Conservation (phyloP, 2,797 vertebrate genomes). For the Mycteria americana region DNA sequence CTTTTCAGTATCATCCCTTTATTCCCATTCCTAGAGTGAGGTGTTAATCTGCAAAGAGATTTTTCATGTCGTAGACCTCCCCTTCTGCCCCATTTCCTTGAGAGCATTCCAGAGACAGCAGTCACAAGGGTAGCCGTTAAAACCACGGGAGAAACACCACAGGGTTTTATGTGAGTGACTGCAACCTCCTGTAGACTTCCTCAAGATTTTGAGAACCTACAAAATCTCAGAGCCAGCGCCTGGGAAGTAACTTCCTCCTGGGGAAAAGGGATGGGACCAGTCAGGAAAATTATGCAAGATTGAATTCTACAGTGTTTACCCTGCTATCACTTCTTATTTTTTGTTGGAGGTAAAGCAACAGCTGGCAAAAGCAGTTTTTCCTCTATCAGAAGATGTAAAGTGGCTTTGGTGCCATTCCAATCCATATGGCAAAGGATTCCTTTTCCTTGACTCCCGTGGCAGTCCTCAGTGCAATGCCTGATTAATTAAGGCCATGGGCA, state of each 20-base stretch:
- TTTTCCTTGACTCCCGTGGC: background rate
- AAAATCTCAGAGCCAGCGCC: background rate
- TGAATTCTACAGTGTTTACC: background rate
- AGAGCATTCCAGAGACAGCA: background rate
- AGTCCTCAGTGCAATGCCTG: background rate
- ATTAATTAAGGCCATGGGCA: conserved; percentile 23
- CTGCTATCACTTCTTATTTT: background rate
- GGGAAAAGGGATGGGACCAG: background rate
- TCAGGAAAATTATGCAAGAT: background rate
- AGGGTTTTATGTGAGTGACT: background rate
- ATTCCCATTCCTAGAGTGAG: background rate
- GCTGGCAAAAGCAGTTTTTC: conserved; percentile 13
- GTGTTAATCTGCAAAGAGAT: background rate
- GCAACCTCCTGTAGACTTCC: background rate
- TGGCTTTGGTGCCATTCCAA: conserved; percentile 28
- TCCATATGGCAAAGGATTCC: conserved; percentile 42
- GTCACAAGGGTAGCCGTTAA: background rate
- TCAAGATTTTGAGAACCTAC: background rate
- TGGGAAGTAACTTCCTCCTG: background rate
- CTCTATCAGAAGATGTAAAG: background rate
- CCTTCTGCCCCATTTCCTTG: background rate
- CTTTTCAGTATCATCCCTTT: background rate
- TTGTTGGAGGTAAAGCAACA: background rate
- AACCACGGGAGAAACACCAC: background rate
- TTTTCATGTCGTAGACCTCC: background rate